Base-by-base conservation (phyloP, 2,797 vertebrate genomes). In the Echeneis naucrates region DNA sequence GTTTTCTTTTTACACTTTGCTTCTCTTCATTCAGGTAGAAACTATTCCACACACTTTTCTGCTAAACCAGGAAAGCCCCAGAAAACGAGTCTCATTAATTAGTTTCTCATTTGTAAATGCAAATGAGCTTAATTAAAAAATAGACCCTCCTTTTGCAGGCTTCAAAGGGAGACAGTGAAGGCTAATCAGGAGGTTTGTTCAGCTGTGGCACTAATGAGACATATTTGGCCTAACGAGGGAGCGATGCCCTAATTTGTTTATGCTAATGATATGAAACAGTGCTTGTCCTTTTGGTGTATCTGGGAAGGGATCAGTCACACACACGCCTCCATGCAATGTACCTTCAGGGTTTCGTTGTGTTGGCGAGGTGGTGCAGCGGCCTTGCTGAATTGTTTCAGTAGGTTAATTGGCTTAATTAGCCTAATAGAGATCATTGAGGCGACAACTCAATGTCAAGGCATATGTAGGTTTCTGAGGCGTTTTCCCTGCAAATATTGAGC, bases 261-360 rank as follows among this genome's bases (percentile, higher is more conserved):
- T 95, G 93, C 91, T 94, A 95, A 95, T 94, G 92, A 92, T 88
- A 91, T 94, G 89, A 94, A 94, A 94, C 93, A 91, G 89, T 70
- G 89, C 92, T 91, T 91, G 89, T 91, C 91, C 89, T 95, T 93
- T 93, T 90, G 81, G 74, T 90, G 88, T 88, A 91, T 91, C 91
- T 90, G 88, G 82, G 90, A 90, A 86, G 75, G 87, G 90, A 92
- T 93, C 91, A 86, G 88, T 91, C 87, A 76, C 78, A 80, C 73
- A 73, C 76, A 81, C 37, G 75, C 82, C 75, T 80, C 71, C 32
- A 68, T 84, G 85, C 69, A 57, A 68, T 77, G 83, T 85, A 92
- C 87, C 89, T 92, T 88, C 81, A 88, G 90, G 92, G 84, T 90
- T 90, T 88, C 4, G 30, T 74, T 81, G 78, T 45, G 58, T 54